phyloP scores from a whole-genome alignment of 1,140 invertebrate species.

The Bemisia tabaci region DNA sequence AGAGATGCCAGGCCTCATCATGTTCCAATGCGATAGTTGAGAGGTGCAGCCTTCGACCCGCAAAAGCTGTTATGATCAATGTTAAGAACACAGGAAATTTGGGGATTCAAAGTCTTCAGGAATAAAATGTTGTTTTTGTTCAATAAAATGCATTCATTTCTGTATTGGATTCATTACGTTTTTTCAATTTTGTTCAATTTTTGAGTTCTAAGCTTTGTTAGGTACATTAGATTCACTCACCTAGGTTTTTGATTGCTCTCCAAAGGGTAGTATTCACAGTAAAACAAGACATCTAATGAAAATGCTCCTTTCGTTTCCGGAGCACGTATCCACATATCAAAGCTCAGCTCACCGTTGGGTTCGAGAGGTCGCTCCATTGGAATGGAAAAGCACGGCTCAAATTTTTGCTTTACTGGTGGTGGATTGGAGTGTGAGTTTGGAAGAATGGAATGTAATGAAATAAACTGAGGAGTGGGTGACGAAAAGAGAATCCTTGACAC shows the following conservation, averaged over 20 bases:
- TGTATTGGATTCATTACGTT: no score
- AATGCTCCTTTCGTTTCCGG: neutral
- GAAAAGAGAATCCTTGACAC: neutral
- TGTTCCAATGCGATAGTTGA: no score
- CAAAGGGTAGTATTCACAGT: neutral
- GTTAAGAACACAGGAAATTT: no score
- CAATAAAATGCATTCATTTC: no score
- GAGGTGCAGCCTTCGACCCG: no score
- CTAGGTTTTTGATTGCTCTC: constrained; percentile 3
- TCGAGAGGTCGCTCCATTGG: neutral
- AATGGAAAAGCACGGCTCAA: neutral
- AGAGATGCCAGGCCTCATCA: neutral
- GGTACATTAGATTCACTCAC: constrained; percentile 2
- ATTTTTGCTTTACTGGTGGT: constrained; percentile 2
- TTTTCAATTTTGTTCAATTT: no score
- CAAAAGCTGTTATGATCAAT: no score
- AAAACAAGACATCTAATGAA: constrained; percentile 7
- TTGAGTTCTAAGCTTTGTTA: no score
- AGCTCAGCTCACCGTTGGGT: neutral
- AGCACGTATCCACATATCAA: constrained; percentile 7
- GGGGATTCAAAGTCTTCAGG: no score
- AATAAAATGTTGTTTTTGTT: no score
- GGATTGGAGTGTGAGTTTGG: neutral
- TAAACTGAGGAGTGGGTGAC: constrained; percentile 2
- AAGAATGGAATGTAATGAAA: neutral